Evolutionary conservation across 2,797 vertebrate genomes (phyloP).

Genomic region (Squalus acanthias): DNA sequence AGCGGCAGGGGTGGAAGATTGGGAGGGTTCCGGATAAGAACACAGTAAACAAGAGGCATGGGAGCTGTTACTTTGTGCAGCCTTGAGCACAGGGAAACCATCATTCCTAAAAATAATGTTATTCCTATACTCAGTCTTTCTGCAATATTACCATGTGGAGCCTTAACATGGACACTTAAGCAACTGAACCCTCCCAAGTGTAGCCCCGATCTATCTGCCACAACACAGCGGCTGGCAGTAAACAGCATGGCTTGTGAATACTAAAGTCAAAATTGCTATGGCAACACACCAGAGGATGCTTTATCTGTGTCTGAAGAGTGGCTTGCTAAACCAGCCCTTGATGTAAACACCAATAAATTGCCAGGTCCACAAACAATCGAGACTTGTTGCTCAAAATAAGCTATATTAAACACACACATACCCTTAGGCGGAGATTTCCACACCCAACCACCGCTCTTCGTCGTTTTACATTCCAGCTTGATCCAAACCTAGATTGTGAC

Average conservation of each 20-base stretch:
- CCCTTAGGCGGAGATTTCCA: neutral
- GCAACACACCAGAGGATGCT: neutral
- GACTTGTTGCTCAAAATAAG: neutral
- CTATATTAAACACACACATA: no score
- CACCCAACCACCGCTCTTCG: neutral
- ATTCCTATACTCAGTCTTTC: neutral
- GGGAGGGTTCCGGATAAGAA: neutral
- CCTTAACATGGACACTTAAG: neutral
- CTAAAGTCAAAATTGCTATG: constrained; percentile 27
- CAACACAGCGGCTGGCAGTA: neutral
- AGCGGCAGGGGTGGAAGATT: neutral
- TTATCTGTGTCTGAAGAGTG: neutral
- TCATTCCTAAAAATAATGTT: no score
- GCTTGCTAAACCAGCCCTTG: neutral
- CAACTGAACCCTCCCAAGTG: neutral
- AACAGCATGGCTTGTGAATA: constrained; percentile 19
- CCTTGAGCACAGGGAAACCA: neutral
- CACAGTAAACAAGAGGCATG: neutral
- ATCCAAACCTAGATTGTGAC: neutral
- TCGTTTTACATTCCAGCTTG: neutral
- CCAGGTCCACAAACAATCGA: neutral
- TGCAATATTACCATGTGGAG: neutral
- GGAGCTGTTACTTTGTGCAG: neutral
- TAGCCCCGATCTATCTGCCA: neutral
- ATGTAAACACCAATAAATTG: neutral